These are phyloP conservation scores for Anolis sagrei DNA, from an alignment of 2,113 vertebrate genomes.

Conservation along the genomic window DNA sequence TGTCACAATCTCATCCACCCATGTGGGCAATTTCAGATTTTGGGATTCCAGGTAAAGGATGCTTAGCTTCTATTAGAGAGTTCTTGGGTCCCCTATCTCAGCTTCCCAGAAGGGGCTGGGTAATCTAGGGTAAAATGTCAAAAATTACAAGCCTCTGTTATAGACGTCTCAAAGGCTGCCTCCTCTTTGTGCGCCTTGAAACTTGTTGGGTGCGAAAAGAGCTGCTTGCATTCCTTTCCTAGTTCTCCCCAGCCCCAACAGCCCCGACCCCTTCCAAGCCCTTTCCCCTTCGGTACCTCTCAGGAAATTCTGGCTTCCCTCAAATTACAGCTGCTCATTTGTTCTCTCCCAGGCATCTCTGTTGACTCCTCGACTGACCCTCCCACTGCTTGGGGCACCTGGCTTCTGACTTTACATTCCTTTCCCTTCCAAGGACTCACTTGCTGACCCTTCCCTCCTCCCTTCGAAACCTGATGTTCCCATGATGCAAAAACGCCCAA, in stretches of 20 bases:
- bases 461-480: background rate
- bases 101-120: background rate
- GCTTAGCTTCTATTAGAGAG: no score
- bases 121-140: background rate
- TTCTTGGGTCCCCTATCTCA: no score
- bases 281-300: background rate
- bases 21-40: no score
- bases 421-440: background rate
- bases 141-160: background rate
- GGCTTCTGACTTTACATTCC: background rate
- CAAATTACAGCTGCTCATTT: background rate
- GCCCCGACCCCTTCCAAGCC: background rate
- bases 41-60: no score
- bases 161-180: background rate
- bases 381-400: background rate
- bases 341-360: background rate
- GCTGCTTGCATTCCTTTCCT: background rate
- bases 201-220: background rate
- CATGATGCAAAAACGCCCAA: background rate
- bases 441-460: background rate
- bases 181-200: no score
- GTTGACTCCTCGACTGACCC: background rate
- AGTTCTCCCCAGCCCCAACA: background rate
- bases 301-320: background rate
- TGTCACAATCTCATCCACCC: no score